Evolutionary conservation across 2,113 vertebrate genomes (phyloP).

Genomic region (Cinclus mexicanus): DNA sequence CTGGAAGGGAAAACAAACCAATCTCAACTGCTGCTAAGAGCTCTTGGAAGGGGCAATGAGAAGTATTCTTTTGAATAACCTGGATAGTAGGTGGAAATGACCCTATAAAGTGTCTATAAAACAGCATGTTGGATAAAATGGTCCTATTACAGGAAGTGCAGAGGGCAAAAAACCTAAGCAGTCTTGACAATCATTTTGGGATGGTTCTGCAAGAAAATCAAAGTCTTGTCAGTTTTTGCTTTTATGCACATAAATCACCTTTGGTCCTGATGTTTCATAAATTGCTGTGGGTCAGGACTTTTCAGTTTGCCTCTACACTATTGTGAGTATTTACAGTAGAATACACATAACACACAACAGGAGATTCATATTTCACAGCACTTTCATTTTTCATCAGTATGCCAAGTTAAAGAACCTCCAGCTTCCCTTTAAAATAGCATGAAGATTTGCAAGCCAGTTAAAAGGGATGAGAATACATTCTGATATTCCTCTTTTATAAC

Average conservation of each 20-base stretch:
- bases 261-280: constrained; percentile 15
- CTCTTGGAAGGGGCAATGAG: neutral
- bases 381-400: neutral
- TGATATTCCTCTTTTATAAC: neutral
- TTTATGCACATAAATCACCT: constrained; percentile 61
- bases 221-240: constrained; percentile 44
- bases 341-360: neutral
- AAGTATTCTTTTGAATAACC: neutral
- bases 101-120: neutral
- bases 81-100: constrained; percentile 1
- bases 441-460: neutral
- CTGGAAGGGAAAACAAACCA: neutral
- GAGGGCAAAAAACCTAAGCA: neutral
- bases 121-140: constrained; percentile 6
- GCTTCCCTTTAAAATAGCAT: neutral
- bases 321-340: neutral
- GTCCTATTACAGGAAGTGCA: neutral
- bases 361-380: neutral
- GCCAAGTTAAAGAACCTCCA: neutral
- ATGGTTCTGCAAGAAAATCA: constrained; percentile 49
- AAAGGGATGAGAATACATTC: neutral
- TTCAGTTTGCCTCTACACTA: neutral
- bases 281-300: constrained; percentile 6
- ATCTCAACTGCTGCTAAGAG: neutral
- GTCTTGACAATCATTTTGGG: constrained; percentile 26